Evolutionary conservation across 2,113 vertebrate species (phyloP), one percentile per base, ranked within the genome.

Genomic region (Tachycineta bicolor): DNA sequence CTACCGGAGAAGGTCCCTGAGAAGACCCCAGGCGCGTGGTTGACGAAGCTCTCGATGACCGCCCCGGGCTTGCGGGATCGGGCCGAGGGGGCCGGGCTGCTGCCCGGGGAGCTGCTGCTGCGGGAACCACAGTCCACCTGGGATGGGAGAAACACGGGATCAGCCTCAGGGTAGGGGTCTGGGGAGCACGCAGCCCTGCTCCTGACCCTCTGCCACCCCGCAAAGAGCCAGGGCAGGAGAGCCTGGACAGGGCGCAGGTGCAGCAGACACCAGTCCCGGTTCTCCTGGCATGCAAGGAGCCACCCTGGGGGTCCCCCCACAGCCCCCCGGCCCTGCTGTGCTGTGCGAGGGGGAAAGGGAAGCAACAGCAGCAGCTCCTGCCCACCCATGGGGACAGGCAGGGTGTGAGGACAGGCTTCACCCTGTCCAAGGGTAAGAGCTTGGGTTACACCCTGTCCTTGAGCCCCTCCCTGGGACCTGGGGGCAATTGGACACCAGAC

Each of bases 1-100:
- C 15, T 96, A 99, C 99, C 99, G 94, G 99, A 99, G 97, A 99
- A 99, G 56, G 99, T 99, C 97, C 99, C 99, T 97, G 99, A 99
- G 98, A 99, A 99, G 96, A 99, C 99, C 92, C 99, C 99, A 14
- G 99, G 99, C 86, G 99, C 99, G 20, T 99, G 99, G 98, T 99
- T 99, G 79, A 99, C 99, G 41, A 99, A 99, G 98, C 99, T 99
- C 97, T 99, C 99, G 33, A 99, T 99, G 95, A 99, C 98, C 2
- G 99, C 99, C 3, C 99, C 99, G 1, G 99, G 99, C 92, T 99
- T 99, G 64, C 99, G 99, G 96, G 99, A 98, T 39, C 99, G 98
- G 58, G 98, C 28, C 0, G 98, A 95, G 34, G 98, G 93, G 52
- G 97, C 95, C 11, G 97, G 93, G 31, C 98, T 97, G 31, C 94